phyloP scores from a whole-genome alignment of 2,113 vertebrate genomes.

The Sakesphorus luctuosus region DNA sequence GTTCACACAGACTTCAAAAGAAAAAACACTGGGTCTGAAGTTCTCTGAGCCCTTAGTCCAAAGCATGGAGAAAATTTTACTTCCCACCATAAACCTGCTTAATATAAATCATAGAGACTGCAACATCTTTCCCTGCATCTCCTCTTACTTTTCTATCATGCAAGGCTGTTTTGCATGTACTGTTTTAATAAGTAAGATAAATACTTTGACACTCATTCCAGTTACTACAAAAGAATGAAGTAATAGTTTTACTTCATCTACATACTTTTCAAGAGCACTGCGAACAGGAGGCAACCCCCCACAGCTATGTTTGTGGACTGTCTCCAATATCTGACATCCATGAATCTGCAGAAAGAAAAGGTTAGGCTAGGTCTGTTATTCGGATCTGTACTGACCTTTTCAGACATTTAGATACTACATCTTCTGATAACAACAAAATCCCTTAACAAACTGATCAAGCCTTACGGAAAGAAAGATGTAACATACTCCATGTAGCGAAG shows the following conservation, averaged over 20 bases:
- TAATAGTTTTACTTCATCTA: background rate
- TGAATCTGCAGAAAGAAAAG: constrained; percentile 84
- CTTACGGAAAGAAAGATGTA: background rate
- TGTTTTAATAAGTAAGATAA: background rate
- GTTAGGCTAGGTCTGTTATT: constrained; percentile 7
- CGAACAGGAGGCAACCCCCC: constrained; percentile 94
- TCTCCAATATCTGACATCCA: constrained; percentile 96
- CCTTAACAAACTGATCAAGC: background rate
- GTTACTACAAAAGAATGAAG: background rate
- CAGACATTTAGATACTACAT: background rate
- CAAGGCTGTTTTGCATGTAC: background rate
- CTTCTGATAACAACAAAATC: background rate
- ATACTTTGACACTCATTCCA: background rate
- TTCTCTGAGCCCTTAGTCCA: background rate
- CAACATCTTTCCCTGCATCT: background rate
- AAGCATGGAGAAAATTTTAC: background rate
- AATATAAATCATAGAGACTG: background rate
- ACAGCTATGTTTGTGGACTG: constrained; percentile 94
- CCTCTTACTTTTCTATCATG: background rate
- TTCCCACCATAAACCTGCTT: background rate
- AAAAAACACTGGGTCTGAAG: background rate
- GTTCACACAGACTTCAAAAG: background rate
- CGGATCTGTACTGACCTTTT: background rate
- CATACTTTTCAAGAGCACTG: constrained; percentile 94
- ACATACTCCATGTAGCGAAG: background rate